Evolutionary conservation across 1,140 invertebrate species (phyloP).

Genomic region (Zaprionus capensis): DNA sequence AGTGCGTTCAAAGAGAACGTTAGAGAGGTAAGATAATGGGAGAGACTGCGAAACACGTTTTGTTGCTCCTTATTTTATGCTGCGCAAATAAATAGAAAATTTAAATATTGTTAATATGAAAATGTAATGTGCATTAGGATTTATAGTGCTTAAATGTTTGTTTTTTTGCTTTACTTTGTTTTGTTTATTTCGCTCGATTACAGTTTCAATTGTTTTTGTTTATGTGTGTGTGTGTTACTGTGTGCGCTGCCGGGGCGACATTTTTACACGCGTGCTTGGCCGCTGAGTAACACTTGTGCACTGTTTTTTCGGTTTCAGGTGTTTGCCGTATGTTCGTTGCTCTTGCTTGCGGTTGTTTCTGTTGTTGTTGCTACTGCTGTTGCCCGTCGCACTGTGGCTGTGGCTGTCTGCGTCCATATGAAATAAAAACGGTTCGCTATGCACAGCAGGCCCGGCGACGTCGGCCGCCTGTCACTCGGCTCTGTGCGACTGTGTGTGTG

Average conservation of each 20-base stretch:
- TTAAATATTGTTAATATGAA: slow-evolving; percentile 34
- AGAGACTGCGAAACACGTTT: slow-evolving; percentile 8
- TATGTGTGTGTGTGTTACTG: slow-evolving; percentile 16
- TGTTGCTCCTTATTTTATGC: slow-evolving; percentile 54
- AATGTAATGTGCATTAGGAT: slow-evolving; percentile 23
- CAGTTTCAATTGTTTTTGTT: slow-evolving; percentile 48
- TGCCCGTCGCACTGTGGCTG: slow-evolving; percentile 5
- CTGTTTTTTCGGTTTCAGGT: slow-evolving; percentile 63
- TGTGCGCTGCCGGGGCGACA: slow-evolving; percentile 43
- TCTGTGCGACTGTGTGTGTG: slow-evolving; percentile 12
- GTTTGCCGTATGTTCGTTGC: slow-evolving; percentile 40
- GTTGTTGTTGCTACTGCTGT: slow-evolving; percentile 38
- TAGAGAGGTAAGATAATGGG: not conserved
- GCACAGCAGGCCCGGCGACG: slow-evolving; percentile 51
- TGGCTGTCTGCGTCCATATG: slow-evolving; percentile 55
- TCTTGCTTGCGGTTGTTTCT: slow-evolving; percentile 24
- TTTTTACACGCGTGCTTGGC: slow-evolving; percentile 67
- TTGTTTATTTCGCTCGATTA: slow-evolving; percentile 47
- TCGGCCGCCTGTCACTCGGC: slow-evolving; percentile 19
- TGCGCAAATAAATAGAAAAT: slow-evolving; percentile 46
- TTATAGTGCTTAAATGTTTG: slow-evolving; percentile 33
- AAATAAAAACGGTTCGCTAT: slow-evolving; percentile 83
- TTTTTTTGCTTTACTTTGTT: slow-evolving; percentile 44
- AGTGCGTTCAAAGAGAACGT: slow-evolving; percentile 17
- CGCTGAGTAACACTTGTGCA: slow-evolving; percentile 78